These are phyloP conservation scores for Microctonus aethiopoides DNA, from an alignment of 2,888 invertebrate genomes.

Conservation along the genomic window DNA sequence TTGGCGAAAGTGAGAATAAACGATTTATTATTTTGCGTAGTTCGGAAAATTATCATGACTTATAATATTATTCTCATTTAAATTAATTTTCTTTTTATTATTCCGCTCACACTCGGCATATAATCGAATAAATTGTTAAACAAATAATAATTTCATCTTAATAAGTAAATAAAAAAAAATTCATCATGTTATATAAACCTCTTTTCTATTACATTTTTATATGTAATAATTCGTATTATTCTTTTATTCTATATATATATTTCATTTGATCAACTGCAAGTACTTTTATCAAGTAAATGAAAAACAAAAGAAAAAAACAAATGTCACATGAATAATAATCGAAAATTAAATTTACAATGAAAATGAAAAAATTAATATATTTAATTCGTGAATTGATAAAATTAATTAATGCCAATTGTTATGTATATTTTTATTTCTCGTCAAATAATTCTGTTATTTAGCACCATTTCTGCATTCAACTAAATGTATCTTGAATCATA, in stretches of 20 bases:
- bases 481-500: not conserved
- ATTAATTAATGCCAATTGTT: not conserved
- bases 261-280: not conserved
- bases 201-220: not conserved
- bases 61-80: not conserved
- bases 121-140: not conserved
- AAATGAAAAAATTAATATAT: not conserved
- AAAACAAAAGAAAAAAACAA: not conserved
- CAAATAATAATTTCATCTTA: not conserved
- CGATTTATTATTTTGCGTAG: not conserved
- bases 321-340: not conserved
- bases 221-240: not conserved
- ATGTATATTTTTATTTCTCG: not conserved
- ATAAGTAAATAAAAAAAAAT: not conserved
- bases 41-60: not conserved
- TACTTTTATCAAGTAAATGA: not conserved
- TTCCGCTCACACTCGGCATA: not conserved
- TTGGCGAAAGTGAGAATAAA: not conserved
- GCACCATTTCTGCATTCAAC: slow-evolving; percentile 22
- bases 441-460: slow-evolving; percentile 16
- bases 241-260: not conserved
- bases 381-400: not conserved
- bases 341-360: not conserved
- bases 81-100: not conserved
- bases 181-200: not conserved